These are phyloP conservation scores for Seladonia tumulorum DNA, from an alignment of 2,888 invertebrate genomes.

Conservation along the genomic window DNA sequence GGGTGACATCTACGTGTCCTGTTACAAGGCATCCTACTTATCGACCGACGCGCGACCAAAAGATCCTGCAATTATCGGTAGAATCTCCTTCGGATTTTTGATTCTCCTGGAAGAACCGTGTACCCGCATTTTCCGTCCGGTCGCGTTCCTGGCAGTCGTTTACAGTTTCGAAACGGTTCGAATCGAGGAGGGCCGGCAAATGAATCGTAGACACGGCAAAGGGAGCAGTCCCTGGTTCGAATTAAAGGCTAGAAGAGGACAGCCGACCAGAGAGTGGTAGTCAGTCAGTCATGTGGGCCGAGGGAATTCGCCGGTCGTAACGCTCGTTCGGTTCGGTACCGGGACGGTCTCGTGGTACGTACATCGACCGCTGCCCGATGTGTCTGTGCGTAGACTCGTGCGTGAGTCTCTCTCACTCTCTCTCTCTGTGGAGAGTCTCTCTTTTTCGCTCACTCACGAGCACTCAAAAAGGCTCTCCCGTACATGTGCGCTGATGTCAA, in stretches of 20 bases:
- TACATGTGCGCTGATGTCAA: conserved; percentile 78
- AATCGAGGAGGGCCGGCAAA: neutral
- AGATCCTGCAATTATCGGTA: neutral
- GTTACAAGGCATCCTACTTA: neutral
- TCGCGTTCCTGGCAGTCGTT: neutral
- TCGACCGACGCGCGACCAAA: neutral
- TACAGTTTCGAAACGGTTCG: neutral
- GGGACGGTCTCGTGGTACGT: conserved; percentile 57
- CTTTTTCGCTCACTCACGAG: conserved; percentile 9
- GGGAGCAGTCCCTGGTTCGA: conserved; percentile 6
- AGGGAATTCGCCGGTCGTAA: conserved; percentile 74
- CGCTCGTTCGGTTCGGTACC: conserved; percentile 52
- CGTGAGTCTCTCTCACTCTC: conserved; percentile 8
- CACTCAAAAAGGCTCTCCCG: conserved; percentile 49
- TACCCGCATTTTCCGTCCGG: neutral
- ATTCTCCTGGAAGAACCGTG: neutral
- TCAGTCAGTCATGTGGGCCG: conserved; percentile 73
- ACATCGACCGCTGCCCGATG: conserved; percentile 8
- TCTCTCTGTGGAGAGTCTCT: neutral
- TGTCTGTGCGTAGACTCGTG: conserved; percentile 32
- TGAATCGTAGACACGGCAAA: neutral
- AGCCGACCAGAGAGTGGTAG: conserved; percentile 35
- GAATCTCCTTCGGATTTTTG: neutral
- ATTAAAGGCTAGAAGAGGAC: conserved; percentile 28
- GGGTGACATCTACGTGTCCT: neutral